A percentile compares a stretch with the other conserved stretches of the same genome.
phyloP scores from a whole-genome alignment of 1,140 invertebrate species.

The Drosophila teissieri region DNA sequence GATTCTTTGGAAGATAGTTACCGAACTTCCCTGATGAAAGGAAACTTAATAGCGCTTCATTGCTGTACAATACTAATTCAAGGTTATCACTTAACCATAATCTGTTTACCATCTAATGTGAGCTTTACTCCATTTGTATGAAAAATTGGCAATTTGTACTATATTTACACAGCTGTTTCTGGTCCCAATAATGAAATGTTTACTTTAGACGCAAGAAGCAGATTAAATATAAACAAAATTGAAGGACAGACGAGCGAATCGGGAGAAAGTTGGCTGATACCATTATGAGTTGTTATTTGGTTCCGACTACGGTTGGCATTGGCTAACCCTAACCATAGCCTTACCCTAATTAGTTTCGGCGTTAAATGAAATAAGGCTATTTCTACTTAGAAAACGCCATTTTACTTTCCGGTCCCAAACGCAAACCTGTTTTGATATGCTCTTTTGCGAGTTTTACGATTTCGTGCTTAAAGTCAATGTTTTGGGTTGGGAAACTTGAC shows the following conservation, averaged over 20 bases:
- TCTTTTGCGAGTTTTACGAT: too few relatives aligned
- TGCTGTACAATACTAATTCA: not conserved
- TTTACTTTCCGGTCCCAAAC: too few relatives aligned
- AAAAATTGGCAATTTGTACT: constrained; percentile 10
- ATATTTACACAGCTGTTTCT: constrained; percentile 35
- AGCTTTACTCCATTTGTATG: constrained; percentile 4
- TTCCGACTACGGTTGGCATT: not conserved
- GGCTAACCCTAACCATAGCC: too few relatives aligned
- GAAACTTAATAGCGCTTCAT: not conserved
- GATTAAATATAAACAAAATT: constrained; percentile 11
- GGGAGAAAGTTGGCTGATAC: not conserved
- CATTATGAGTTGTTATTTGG: not conserved
- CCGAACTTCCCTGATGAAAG: not conserved
- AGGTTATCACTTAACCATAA: not conserved
- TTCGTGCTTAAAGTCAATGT: not conserved
- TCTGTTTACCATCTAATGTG: not conserved
- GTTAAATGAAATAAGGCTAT: too few relatives aligned
- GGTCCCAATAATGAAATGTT: constrained; percentile 9
- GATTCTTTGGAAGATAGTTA: constrained; percentile 8
- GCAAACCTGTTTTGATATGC: too few relatives aligned
- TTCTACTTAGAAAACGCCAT: too few relatives aligned
- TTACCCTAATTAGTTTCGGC: too few relatives aligned
- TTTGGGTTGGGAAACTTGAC: not conserved
- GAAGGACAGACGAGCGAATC: constrained; percentile 6
- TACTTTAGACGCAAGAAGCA: constrained; percentile 5